Conservation (phyloP, 2,888 invertebrate species). For the Drosophila trichaetosa region DNA sequence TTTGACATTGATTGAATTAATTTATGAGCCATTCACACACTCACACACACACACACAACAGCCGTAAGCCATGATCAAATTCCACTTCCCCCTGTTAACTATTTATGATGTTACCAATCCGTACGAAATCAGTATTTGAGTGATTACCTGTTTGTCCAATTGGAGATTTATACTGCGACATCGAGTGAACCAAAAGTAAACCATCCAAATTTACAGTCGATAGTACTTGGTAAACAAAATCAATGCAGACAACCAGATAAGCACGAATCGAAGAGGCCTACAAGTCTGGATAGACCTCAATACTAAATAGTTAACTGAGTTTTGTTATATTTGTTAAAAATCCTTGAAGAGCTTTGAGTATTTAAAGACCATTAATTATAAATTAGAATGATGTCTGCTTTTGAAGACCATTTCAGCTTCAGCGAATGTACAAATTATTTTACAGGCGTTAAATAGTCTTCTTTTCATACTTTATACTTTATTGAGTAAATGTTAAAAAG, state of each 20-base stretch:
- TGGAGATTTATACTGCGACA: slow-evolving; percentile 69
- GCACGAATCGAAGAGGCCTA: neutral
- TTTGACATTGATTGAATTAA: slow-evolving; percentile 76
- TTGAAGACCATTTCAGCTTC: neutral
- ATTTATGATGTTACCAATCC: slow-evolving; percentile 66
- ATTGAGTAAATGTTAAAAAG: neutral
- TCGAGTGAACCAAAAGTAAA: slow-evolving; percentile 18
- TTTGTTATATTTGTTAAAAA: neutral
- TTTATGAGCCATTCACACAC: slow-evolving; percentile 53
- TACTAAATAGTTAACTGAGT: neutral
- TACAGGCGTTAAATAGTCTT: neutral
- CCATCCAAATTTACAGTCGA: slow-evolving; percentile 33
- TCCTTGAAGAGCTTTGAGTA: neutral
- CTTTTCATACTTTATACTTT: neutral
- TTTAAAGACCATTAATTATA: neutral
- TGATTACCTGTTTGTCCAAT: slow-evolving; percentile 70
- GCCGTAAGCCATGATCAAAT: slow-evolving; percentile 12
- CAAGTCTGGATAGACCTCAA: neutral
- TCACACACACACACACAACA: neutral
- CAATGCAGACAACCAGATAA: neutral
- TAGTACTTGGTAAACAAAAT: neutral
- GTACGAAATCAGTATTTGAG: slow-evolving; percentile 72
- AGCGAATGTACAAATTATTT: neutral
- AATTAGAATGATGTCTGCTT: neutral
- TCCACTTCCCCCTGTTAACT: slow-evolving; percentile 16